These are phyloP conservation scores for Sycophila sp. DNA, from an alignment of 1,140 invertebrate genomes.

Conservation along the genomic window DNA sequence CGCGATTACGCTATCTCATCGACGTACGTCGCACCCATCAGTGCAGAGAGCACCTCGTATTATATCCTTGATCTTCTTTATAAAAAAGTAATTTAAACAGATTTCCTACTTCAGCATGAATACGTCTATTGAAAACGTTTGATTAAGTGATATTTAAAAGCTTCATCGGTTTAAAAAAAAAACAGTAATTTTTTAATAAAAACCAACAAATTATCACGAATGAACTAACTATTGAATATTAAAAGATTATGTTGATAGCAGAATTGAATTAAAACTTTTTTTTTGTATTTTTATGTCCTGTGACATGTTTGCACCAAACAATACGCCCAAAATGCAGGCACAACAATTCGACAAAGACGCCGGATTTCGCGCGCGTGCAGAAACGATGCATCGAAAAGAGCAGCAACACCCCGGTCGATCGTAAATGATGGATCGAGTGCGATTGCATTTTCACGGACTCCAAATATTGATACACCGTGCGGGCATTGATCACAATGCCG, in stretches of 20 bases:
- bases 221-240: too few relatives aligned
- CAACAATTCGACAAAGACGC: background rate
- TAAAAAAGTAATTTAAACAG: too few relatives aligned
- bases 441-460: conserved; percentile 14
- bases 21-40: conserved; percentile 7
- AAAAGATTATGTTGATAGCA: too few relatives aligned
- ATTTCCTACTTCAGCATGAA: too few relatives aligned
- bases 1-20: conserved; percentile 31
- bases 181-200: background rate
- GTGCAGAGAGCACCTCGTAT: background rate
- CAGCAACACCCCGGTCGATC: background rate
- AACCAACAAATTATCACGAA: too few relatives aligned
- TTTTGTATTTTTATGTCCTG: background rate
- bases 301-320: too few relatives aligned
- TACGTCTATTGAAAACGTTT: too few relatives aligned
- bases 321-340: too few relatives aligned
- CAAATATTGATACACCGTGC: conserved; percentile 32
- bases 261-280: too few relatives aligned
- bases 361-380: background rate
- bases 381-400: too few relatives aligned
- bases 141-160: background rate
- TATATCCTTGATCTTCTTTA: conserved; percentile 25
- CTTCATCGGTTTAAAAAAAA: background rate
- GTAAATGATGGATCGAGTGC: conserved; percentile 19
- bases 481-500: background rate